Evolutionary conservation across 2,888 invertebrate genomes (phyloP), one percentile per base, ranked within the genome.

Genomic region (Agrilus mali): DNA sequence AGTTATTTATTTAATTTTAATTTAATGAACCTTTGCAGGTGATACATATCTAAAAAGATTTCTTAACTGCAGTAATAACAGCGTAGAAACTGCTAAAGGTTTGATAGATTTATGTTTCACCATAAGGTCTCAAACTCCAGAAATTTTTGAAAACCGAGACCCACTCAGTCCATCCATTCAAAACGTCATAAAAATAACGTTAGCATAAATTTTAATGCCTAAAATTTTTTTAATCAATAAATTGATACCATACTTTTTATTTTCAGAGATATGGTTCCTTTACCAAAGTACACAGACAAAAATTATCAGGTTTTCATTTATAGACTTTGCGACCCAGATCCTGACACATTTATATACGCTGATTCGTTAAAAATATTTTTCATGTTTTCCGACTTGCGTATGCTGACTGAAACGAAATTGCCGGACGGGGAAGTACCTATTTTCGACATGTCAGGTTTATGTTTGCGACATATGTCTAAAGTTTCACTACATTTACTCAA

Each of bases 291-390:
- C 49, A 81, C 82, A 2, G 72, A 75, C 49, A 74, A 80, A 52
- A 80, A 80, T 58, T 76, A 78, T 60, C 78, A 77, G 60, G 64
- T 82, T 10, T 75, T 82, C 47, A 67, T 83, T 40, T 82, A 80
- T 59, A 72, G 80, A 4, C 61, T 83, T 22, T 71, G 69, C 42
- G 78, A 78, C 53, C 69, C 69, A 1, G 76, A 82, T 55, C 64
- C 78, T 31, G 80, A 81, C 37, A 59, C 78, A 58, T 82, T 80
- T 55, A 71, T 73, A 55, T 82, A 80, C 63, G 69, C 74, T 33
- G 79, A 80, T 51, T 72, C 75, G 2, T 69, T 80, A 38, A 82
- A 80, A 64, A 73, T 78, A 0, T 82, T 82, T 69, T 81, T 82
- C 63, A 80, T 82, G 75, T 64, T 83, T 37, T 80, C 80, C 5